Evolutionary conservation across 2,888 invertebrate species (phyloP).

Genomic region (Caradrina kadenii): DNA sequence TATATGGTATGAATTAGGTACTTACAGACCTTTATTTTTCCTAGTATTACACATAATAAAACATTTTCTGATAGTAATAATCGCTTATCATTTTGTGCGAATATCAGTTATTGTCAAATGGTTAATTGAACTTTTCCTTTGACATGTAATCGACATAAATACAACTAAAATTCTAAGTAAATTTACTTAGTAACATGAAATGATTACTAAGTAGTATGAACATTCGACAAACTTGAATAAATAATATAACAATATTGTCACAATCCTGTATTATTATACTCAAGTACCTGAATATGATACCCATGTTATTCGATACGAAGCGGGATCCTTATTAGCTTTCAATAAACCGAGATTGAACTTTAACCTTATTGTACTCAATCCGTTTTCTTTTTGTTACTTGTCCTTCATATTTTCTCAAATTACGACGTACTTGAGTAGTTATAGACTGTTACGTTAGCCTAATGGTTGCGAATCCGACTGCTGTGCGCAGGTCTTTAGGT

Average conservation of each 20-base stretch:
- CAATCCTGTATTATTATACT: constrained; percentile 5
- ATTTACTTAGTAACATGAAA: no score
- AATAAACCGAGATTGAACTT: constrained; percentile 27
- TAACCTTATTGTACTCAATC: constrained; percentile 14
- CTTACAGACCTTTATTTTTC: no score
- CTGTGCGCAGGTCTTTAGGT: no score
- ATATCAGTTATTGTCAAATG: no score
- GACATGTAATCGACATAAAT: no score
- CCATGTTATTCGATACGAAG: constrained; percentile 13
- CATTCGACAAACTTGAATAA: background rate
- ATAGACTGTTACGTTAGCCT: no score
- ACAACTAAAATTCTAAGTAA: no score
- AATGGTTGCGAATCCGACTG: background rate
- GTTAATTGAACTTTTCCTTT: no score
- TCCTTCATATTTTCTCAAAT: background rate
- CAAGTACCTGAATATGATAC: background rate
- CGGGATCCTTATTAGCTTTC: constrained; percentile 12
- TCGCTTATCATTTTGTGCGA: no score
- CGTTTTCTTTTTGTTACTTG: constrained; percentile 7
- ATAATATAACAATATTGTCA: background rate
- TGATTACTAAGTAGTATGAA: background rate
- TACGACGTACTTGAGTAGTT: background rate
- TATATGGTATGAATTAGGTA: no score
- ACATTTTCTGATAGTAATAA: no score
- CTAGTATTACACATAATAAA: background rate